These are phyloP conservation scores for Drosophila emarginata DNA, from an alignment of 2,888 invertebrate species.

Conservation along the genomic window DNA sequence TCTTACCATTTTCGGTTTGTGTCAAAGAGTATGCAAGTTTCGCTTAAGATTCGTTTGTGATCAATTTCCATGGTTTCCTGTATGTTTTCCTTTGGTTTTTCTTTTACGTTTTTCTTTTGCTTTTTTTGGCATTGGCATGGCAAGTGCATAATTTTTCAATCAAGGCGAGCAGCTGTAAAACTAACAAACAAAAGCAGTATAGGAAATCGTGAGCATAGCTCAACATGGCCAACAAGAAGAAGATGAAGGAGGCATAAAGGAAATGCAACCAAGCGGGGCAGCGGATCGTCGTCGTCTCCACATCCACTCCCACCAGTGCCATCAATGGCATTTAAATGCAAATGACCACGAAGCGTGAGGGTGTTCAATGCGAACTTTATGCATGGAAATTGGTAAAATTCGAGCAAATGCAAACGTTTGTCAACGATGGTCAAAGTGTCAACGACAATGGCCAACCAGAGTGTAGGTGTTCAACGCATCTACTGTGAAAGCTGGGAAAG, in stretches of 20 bases:
- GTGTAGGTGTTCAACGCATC: conserved; percentile 50
- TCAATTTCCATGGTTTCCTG: background rate
- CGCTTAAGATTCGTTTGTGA: conserved; percentile 33
- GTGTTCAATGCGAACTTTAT: conserved; percentile 74
- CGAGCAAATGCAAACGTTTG: conserved; percentile 61
- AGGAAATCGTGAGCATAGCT: conserved; percentile 42
- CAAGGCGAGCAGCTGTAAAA: conserved; percentile 77
- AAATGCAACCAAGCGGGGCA: conserved; percentile 43
- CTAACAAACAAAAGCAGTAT: conserved; percentile 68
- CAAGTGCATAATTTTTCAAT: conserved; percentile 76
- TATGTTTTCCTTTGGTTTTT: conserved; percentile 32
- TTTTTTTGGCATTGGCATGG: conserved; percentile 66
- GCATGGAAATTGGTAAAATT: conserved; percentile 76
- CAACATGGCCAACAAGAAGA: conserved; percentile 39
- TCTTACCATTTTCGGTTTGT: background rate
- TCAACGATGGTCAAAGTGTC: conserved; percentile 64
- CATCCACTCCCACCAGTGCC: conserved; percentile 31
- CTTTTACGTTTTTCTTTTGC: conserved; percentile 34
- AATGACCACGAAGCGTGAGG: conserved; percentile 76
- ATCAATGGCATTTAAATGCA: conserved; percentile 73
- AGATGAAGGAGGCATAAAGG: conserved; percentile 28
- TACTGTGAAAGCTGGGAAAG: conserved; percentile 56
- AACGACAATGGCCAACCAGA: conserved; percentile 40
- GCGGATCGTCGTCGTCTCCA: background rate
- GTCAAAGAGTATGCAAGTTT: conserved; percentile 47